Evolutionary conservation across 2,888 invertebrate species (phyloP).

Genomic region (Archips crataeganus): DNA sequence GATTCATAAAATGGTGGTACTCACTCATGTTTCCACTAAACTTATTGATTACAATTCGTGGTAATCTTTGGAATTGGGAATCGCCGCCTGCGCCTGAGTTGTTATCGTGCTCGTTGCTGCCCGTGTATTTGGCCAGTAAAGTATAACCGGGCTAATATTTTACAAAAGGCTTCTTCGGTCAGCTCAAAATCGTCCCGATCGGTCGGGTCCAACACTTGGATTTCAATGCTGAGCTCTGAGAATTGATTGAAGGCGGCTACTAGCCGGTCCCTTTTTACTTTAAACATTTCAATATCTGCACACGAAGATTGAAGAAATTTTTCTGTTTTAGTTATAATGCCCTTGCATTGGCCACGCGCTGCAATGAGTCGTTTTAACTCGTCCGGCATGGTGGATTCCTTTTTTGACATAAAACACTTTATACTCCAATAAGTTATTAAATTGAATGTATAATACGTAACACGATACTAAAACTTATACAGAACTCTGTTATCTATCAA

Average conservation of each 20-base stretch:
- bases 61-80: not conserved
- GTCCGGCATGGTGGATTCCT: not conserved
- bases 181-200: not conserved
- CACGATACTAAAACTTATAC: not conserved
- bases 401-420: not conserved
- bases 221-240: not conserved
- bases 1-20: not conserved
- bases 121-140: not conserved
- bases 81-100: not conserved
- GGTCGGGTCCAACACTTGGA: not conserved
- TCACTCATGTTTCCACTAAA: slow-evolving; percentile 4
- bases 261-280: not conserved
- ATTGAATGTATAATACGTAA: not conserved
- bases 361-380: slow-evolving; percentile 1
- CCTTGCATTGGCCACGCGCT: not conserved
- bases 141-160: not conserved
- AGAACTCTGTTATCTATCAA: not conserved
- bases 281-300: not conserved
- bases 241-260: not conserved
- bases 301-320: not conserved
- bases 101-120: not conserved
- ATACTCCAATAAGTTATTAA: not conserved
- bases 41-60: not conserved
- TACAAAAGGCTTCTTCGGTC: not conserved
- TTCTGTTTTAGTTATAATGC: not conserved